A percentile compares a stretch with the other conserved stretches of the same genome.
phyloP scores from a whole-genome alignment of 2,797 vertebrate genomes.

The Percopsis omiscomaycus region DNA sequence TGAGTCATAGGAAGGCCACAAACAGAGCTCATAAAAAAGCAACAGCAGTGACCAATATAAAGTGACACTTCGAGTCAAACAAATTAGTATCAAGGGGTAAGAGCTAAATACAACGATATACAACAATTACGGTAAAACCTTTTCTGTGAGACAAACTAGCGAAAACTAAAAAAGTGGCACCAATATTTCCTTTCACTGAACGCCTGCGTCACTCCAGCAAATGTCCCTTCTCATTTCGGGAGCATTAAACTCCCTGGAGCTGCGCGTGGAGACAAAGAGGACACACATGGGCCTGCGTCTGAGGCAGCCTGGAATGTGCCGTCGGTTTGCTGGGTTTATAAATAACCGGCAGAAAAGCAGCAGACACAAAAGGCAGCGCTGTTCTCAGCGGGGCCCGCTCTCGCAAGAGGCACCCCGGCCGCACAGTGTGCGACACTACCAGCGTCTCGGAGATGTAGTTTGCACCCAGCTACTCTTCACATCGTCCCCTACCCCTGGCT shows the following conservation, averaged over 20 bases:
- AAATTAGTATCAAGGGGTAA: not conserved
- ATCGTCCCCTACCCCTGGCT: too few relatives aligned
- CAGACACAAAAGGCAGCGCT: conserved; percentile 77
- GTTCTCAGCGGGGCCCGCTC: conserved; percentile 52
- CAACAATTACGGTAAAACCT: too few relatives aligned
- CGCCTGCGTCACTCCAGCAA: conserved; percentile 17
- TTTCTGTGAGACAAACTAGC: too few relatives aligned
- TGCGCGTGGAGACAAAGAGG: conserved; percentile 63
- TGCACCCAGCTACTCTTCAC: conserved; percentile 6
- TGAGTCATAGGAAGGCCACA: conserved; percentile 70
- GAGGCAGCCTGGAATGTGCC: conserved; percentile 68
- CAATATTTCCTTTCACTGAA: not conserved
- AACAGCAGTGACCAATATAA: conserved; percentile 43
- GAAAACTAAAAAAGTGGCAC: too few relatives aligned
- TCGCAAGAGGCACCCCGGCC: conserved; percentile 27
- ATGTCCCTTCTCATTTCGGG: conserved; percentile 18
- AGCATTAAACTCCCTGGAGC: conserved; percentile 5
- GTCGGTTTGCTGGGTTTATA: conserved; percentile 72
- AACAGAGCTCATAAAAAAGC: conserved; percentile 61
- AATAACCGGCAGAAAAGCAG: conserved; percentile 68
- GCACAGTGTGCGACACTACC: conserved; percentile 34
- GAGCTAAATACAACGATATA: not conserved
- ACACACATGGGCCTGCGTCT: conserved; percentile 61
- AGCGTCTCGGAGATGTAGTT: conserved; percentile 39
- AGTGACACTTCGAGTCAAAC: conserved; percentile 27